Base-by-base conservation (phyloP, 2,113 vertebrate species). In the Saguinus midas region DNA sequence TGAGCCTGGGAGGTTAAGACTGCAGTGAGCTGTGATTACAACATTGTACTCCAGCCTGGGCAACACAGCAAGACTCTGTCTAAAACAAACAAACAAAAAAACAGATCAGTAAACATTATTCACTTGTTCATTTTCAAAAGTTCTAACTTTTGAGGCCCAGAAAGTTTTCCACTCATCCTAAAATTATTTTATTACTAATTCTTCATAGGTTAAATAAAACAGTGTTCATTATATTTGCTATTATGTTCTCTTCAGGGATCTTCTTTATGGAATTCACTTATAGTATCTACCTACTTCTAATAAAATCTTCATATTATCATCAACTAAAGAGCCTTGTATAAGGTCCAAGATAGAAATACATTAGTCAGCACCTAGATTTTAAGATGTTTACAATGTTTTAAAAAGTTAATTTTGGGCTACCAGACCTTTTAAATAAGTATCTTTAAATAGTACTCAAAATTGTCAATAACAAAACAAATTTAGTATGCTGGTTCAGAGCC, bases 81-180 rank as follows among this genome's bases (percentile, higher is more conserved):
- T 29, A 64, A 64, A 64, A 64, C 61, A 64, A 61, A 66, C 64
- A 66, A 35, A 29, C 6, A 68, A 68, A 32, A 32, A 35, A 85
- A 64, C 35, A 91, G 37, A 89, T 92, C 43, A 45, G 37, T 86
- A 96, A 95, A 90, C 10, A 50, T 40, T 95, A 70, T 81, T 85
- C 43, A 10, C 6, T 72, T 85, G 6, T 66, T 90, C 45, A 50
- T 8, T 57, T 83, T 80, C 50, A 70, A 93, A 81, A n/a, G 21
- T 50, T 87, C 40, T 96, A 73, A 96, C 35, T 75, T 45, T 50
- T 87, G 70, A 78, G 8, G 11, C 27, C 29, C 45, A 40, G 61
- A 35, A 57, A 66, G 68, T 90, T 89, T 91, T 91, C 61, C 85
- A 45, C 13, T 89, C 6, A 55, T 57, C 37, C 18, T 91, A 66